Evolutionary conservation across 2,888 invertebrate species (phyloP), one percentile per base, ranked within the genome.

Genomic region (Germaria angustata): DNA sequence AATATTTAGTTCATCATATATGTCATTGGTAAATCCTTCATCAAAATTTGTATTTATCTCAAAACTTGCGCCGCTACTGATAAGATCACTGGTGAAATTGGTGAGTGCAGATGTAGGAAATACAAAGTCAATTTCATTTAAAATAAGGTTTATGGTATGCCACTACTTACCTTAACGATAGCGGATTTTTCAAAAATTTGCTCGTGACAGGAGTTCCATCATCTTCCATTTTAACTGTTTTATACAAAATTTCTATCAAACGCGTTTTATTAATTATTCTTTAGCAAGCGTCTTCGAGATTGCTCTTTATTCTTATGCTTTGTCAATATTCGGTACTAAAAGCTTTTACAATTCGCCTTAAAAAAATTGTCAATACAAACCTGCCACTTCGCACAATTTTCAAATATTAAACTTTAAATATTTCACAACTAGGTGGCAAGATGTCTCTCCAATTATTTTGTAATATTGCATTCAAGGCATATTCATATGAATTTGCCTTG

Each of bases 31-130:
- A 4, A 87, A 83, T 17, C 87, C 85, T 9, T 87, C 87, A 36
- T 88, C 87, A 39, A 87, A 88, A 65, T 88, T 86, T 0, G 86
- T 84, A 39, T 89, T 89, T 7, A 91, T 87, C 84, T 91, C 88
- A 80, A 91, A 91, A 15, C 87, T 87, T 1, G 88, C 63, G 4
- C 89, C 89, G 20, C 80, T 84, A 2, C 86, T 86, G 20, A 88
- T 84, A 3, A 89, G 81, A 46, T 89, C 88, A 22, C 89, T 89
- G 32, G 0, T 6, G 24, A 49, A 15, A 36, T n/a, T 28, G 20
- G 22, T 5, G 8, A 1, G 20, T 20, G 28, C 28, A 28, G n/a
- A 5, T 28, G 28, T 5, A 28, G 28, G 28, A n/a, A n/a, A n/a
- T n/a, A n/a, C n/a, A n/a, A n/a, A n/a, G n/a, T n/a, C n/a, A n/a